Evolutionary conservation across 1,140 invertebrate genomes (phyloP).

Genomic region (Drosophila truncata): DNA sequence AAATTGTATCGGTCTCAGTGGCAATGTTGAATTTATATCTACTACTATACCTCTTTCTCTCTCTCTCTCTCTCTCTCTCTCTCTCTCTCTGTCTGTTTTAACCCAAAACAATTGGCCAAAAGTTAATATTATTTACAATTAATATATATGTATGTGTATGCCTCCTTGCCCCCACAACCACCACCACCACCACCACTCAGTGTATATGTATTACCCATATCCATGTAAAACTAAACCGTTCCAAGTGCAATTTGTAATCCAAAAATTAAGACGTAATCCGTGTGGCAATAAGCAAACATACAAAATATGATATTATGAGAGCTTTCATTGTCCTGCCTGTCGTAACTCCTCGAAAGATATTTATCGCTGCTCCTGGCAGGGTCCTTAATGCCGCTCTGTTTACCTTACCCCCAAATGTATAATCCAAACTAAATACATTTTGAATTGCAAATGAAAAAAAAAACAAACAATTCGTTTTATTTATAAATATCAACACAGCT

Average conservation of each 20-base stretch:
- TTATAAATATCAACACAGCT: not conserved
- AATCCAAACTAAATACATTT: slow-evolving; percentile 31
- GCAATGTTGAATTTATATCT: slow-evolving; percentile 40
- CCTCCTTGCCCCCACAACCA: slow-evolving; percentile 10
- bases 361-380: not conserved
- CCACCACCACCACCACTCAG: slow-evolving; percentile 22
- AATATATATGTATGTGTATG: slow-evolving; percentile 18
- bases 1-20: slow-evolving; percentile 42
- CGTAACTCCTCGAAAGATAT: too few species aligned
- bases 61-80: not conserved
- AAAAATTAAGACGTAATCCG: slow-evolving; percentile 16
- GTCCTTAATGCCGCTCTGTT: slow-evolving; percentile 7
- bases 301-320: slow-evolving; percentile 26
- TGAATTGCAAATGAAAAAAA: slow-evolving; percentile 1
- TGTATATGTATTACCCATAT: slow-evolving; percentile 53
- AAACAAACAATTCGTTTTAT: not conserved
- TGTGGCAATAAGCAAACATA: slow-evolving; percentile 35
- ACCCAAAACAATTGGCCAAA: slow-evolving; percentile 62
- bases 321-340: not conserved
- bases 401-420: slow-evolving; percentile 36
- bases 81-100: not conserved
- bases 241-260: slow-evolving; percentile 75
- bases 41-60: not conserved
- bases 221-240: slow-evolving; percentile 61
- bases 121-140: slow-evolving; percentile 42